Conservation (phyloP, 2,888 invertebrate genomes). For the Caradrina clavipalpis region DNA sequence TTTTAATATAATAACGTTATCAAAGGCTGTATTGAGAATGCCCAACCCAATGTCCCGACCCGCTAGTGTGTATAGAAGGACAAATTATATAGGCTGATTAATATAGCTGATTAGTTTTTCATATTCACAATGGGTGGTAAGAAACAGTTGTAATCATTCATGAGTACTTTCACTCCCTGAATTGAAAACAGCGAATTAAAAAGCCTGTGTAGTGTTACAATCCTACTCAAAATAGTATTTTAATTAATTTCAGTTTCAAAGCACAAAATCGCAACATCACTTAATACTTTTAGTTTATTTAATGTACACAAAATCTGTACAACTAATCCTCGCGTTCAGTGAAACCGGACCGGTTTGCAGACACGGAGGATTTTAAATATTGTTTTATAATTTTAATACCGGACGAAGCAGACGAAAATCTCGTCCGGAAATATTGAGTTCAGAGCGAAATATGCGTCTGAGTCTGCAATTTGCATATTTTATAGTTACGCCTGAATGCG, state of each 20-base stretch:
- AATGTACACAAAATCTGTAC: slow-evolving; percentile 47
- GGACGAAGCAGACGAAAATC: slow-evolving; percentile 46
- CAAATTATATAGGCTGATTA: no score
- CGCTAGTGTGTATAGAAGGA: no score
- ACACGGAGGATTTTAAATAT: slow-evolving; percentile 46
- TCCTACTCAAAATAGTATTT: not conserved
- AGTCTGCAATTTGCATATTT: slow-evolving; percentile 50
- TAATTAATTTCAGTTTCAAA: slow-evolving; percentile 10
- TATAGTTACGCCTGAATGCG: slow-evolving; percentile 24
- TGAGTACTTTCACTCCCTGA: not conserved
- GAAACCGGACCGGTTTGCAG: slow-evolving; percentile 24
- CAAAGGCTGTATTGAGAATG: no score
- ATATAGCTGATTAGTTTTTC: no score
- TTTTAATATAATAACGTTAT: no score
- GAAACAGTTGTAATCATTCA: no score
- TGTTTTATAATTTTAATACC: slow-evolving; percentile 56
- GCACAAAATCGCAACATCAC: slow-evolving; percentile 1
- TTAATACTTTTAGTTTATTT: slow-evolving; percentile 37
- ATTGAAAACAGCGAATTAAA: not conserved
- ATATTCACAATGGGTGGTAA: no score
- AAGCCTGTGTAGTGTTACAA: not conserved
- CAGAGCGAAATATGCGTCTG: slow-evolving; percentile 33
- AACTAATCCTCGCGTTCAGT: slow-evolving; percentile 40
- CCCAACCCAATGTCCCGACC: no score
- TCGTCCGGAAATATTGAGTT: slow-evolving; percentile 50